These are phyloP conservation scores for Argyrosomus regius DNA, from an alignment of 2,797 vertebrate genomes.

Conservation along the genomic window DNA sequence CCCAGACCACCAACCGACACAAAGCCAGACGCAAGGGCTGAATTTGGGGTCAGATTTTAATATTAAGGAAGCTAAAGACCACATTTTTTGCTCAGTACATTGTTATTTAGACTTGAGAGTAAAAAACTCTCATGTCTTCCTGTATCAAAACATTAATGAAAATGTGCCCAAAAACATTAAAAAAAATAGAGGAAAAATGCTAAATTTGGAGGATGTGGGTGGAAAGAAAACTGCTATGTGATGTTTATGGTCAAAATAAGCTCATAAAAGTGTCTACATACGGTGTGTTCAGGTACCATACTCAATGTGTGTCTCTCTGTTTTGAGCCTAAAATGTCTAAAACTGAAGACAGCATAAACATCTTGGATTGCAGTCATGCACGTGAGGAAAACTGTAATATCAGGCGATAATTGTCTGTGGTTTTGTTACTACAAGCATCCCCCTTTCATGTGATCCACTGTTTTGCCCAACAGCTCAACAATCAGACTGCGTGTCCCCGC, in stretches of 20 bases:
- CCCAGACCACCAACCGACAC: slow-evolving; percentile 47
- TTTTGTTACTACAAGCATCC: not conserved
- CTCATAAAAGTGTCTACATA: too few relatives aligned
- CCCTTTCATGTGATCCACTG: not conserved
- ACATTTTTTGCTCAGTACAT: too few relatives aligned
- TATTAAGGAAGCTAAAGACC: not conserved
- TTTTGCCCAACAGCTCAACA: not conserved
- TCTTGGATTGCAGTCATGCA: too few relatives aligned
- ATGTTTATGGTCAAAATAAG: not conserved
- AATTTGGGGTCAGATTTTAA: not conserved
- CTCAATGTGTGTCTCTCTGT: too few relatives aligned
- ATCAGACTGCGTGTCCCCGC: not conserved
- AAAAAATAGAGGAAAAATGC: not conserved
- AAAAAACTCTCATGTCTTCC: not conserved
- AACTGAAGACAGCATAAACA: not conserved
- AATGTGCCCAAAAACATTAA: not conserved
- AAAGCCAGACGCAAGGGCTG: not conserved
- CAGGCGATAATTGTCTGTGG: not conserved
- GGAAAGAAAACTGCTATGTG: not conserved
- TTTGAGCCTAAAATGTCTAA: too few relatives aligned
- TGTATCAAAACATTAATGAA: not conserved
- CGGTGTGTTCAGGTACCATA: too few relatives aligned
- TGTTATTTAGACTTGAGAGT: not conserved
- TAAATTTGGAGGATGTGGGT: not conserved
- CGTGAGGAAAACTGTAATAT: not conserved